Evolutionary conservation across 1,140 invertebrate species (phyloP).

Genomic region (Ditylenchus dipsaci): DNA sequence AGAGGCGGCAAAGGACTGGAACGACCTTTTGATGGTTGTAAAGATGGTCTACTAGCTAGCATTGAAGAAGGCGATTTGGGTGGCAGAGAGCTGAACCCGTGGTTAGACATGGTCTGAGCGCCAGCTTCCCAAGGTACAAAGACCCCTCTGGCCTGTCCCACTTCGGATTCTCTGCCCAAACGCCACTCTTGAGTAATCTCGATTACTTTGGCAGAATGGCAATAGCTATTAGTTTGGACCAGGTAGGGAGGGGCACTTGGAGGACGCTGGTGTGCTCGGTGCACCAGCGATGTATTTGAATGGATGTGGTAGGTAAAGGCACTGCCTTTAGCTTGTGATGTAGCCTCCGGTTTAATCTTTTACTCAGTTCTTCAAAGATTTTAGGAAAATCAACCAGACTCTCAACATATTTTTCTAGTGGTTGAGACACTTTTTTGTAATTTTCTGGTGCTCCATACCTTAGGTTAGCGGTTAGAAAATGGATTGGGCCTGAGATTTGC

Average conservation of each 20-base stretch:
- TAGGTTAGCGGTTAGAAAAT: conserved; percentile 14
- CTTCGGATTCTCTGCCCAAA: conserved; percentile 16
- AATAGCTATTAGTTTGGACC: conserved; percentile 18
- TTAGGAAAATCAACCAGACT: conserved; percentile 13
- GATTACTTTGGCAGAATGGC: conserved; percentile 19
- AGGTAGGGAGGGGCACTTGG: conserved; percentile 23
- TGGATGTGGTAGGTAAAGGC: conserved; percentile 8
- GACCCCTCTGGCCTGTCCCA: not conserved
- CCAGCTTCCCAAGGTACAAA: not conserved
- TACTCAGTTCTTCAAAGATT: conserved; percentile 19
- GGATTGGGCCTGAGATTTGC: conserved; percentile 16
- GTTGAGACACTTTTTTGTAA: conserved; percentile 10
- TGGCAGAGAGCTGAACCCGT: not conserved
- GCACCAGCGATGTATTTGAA: not conserved
- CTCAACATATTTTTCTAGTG: conserved; percentile 17
- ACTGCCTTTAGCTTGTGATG: not conserved
- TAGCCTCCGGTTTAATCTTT: not conserved
- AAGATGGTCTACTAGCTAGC: not conserved
- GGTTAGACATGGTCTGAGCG: not conserved
- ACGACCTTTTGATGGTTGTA: not conserved
- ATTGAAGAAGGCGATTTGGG: not conserved
- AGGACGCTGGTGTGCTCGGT: not conserved
- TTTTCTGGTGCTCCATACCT: not conserved
- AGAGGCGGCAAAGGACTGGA: not conserved
- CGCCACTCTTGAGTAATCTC: conserved; percentile 34